Percentiles rank a stretch among this genome's conserved stretches.
These are phyloP conservation scores for Drosophila biarmipes DNA, from an alignment of 1,140 invertebrate species.

Conservation along the genomic window DNA sequence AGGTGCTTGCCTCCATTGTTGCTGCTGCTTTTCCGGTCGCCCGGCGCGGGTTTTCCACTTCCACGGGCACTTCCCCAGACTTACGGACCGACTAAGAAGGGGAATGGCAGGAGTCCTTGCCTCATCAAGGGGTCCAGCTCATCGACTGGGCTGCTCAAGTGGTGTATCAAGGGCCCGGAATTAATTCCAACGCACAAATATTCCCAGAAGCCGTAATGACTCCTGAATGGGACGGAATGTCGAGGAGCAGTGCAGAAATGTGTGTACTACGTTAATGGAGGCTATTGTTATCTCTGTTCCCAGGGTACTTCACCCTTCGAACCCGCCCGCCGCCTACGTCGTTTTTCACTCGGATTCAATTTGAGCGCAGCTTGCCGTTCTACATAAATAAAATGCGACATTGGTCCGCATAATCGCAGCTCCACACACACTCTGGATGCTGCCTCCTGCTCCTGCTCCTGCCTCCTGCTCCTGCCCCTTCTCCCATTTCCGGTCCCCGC, in stretches of 20 bases:
- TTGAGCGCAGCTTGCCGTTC: constrained; percentile 32
- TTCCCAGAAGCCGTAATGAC: background rate
- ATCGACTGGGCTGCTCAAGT: background rate
- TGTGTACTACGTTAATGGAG: background rate
- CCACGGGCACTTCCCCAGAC: background rate
- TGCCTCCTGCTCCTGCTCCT: too few relatives aligned
- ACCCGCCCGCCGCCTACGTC: background rate
- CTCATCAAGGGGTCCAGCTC: background rate
- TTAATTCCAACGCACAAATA: background rate
- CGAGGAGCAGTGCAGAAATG: background rate
- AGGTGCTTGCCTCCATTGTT: constrained; percentile 24
- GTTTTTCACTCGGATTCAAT: constrained; percentile 40
- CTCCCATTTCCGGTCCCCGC: constrained; percentile 2
- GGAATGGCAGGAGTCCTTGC: background rate
- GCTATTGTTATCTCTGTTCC: background rate
- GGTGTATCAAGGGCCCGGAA: background rate
- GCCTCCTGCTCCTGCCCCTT: background rate
- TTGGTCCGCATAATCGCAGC: constrained; percentile 48
- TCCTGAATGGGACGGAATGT: background rate
- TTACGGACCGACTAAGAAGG: background rate
- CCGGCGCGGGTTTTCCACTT: background rate
- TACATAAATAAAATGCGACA: constrained; percentile 61
- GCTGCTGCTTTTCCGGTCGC: background rate
- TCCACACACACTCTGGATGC: constrained; percentile 8
- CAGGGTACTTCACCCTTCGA: constrained; percentile 10